Conservation (phyloP, 2,888 invertebrate genomes). For the Piscicola geometra region DNA sequence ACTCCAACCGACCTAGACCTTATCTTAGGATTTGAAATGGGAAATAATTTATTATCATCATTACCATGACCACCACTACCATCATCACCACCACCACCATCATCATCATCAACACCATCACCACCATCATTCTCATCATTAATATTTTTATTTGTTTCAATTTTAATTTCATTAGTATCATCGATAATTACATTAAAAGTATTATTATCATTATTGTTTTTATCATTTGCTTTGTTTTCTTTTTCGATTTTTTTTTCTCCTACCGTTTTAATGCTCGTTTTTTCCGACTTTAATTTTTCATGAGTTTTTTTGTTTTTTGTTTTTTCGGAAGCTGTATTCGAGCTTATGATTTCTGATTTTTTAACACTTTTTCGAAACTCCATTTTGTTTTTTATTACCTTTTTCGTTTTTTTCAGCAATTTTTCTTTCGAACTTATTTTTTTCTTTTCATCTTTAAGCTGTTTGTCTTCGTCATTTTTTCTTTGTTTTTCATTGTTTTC, state of each 20-base stretch:
- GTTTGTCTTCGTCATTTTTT: too few relatives aligned
- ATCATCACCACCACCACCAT: conserved; percentile 20
- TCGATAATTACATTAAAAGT: background rate
- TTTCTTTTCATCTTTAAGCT: too few relatives aligned
- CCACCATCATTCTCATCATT: conserved; percentile 12
- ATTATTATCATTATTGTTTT: background rate
- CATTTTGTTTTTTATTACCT: background rate
- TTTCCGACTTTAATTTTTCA: background rate
- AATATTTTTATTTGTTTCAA: background rate
- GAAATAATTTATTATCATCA: conserved; percentile 11
- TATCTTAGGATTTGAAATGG: too few relatives aligned
- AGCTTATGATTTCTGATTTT: background rate
- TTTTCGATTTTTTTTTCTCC: background rate
- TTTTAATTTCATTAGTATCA: background rate
- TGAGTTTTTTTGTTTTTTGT: background rate
- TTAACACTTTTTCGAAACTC: background rate
- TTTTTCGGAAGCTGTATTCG: too few relatives aligned
- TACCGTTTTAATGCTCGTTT: background rate
- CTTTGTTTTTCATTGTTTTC: background rate
- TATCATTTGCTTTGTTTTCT: background rate
- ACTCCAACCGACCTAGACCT: too few relatives aligned
- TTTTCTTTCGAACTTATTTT: too few relatives aligned
- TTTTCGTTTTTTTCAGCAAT: too few relatives aligned
- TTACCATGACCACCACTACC: conserved; percentile 8
- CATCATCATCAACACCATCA: conserved; percentile 20